Evolutionary conservation across 2,888 invertebrate genomes (phyloP), one percentile per base, ranked within the genome.

Genomic region (Imbricaverruca yamaguchii): DNA sequence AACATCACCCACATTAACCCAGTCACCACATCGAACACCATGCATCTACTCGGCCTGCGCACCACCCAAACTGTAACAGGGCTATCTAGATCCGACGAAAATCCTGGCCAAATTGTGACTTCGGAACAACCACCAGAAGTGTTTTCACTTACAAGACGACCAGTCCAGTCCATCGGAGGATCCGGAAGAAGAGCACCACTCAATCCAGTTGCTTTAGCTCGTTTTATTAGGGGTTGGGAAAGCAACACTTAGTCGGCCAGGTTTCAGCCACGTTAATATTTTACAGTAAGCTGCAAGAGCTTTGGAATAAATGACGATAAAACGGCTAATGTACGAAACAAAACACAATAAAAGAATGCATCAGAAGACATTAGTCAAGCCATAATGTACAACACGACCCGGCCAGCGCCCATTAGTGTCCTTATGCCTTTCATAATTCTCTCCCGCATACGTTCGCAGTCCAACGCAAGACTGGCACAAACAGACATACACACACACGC

Each of bases 401-500:
- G 15, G 53, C 10, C 21, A 18, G 21, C 69, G 65, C 59, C 23
- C 53, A 55, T 39, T 25, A 65, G 65, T 80, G 65, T 80, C n/a
- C 63, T 23, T 77, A 55, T 23, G 78, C 57, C 23, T 25, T 59
- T 67, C 55, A 56, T 55, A 82, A 69, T 77, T 67, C 80, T 53
- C 74, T 69, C 55, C 18, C 15, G 23, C 39, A 56, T 39, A 1
- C 10, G 25, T 39, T 80, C 61, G 18, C 81, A 61, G 15, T n/a
- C 57, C 53, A 53, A 63, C 81, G 80, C 79, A 61, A 74, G 74
- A 39, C 23, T 53, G 39, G 4, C 39, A 79, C 78, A 79, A 61
- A n/a, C 81, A 79, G 77, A 81, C 81, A 55, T 57, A 81, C 59
- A 80, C 74, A 15, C 25, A 69, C 74, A 80, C 25, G 23, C 80